phyloP scores from a whole-genome alignment of 1,140 invertebrate genomes.

The Arion vulgaris region DNA sequence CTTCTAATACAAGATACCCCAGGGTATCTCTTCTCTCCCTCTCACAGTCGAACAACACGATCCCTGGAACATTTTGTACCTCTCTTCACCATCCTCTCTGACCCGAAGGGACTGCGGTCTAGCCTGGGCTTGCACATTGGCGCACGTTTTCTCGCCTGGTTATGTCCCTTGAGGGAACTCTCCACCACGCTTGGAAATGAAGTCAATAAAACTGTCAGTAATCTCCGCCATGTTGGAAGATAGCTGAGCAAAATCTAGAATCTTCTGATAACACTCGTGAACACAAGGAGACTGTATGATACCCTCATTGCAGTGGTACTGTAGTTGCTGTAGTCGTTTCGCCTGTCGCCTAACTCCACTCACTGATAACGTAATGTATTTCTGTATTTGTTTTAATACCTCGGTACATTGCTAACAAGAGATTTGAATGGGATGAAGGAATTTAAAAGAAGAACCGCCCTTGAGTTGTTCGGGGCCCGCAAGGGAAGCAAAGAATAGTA shows the following conservation, averaged over 20 bases:
- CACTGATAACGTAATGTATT: too few relatives aligned
- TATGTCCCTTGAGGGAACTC: neutral
- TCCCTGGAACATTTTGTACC: neutral
- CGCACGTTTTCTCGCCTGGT: neutral
- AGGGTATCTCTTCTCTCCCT: neutral
- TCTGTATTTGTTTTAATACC: too few relatives aligned
- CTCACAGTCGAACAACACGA: neutral
- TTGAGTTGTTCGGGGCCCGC: too few relatives aligned
- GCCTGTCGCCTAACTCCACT: neutral
- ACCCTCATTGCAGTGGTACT: neutral
- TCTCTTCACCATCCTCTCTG: neutral
- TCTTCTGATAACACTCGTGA: neutral
- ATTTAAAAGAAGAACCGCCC: too few relatives aligned
- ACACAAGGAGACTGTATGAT: neutral
- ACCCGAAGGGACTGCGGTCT: conserved; percentile 2
- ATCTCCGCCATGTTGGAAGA: neutral
- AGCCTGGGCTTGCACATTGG: neutral
- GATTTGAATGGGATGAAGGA: too few relatives aligned
- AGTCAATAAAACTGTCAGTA: neutral
- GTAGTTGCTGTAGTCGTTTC: too few relatives aligned
- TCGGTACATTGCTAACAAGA: too few relatives aligned
- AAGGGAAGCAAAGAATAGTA: too few relatives aligned
- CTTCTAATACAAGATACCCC: neutral
- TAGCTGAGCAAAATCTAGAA: too few relatives aligned
- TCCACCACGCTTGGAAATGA: neutral